These are phyloP conservation scores for Acanthis flammea DNA, from an alignment of 2,797 vertebrate species.

Conservation along the genomic window DNA sequence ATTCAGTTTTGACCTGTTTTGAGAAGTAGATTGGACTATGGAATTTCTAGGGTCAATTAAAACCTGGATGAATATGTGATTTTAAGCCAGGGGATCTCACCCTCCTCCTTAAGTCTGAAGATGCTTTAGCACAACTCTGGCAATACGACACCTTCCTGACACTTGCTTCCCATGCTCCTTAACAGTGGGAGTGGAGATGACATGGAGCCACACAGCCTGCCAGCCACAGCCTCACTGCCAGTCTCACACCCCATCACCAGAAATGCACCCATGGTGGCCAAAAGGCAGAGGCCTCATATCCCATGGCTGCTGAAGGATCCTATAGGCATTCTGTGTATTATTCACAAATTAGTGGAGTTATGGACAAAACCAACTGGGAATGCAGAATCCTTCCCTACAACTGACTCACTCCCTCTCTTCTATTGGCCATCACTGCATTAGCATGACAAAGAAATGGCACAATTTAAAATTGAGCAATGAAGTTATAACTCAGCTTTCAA, in stretches of 20 bases:
- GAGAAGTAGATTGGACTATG: not conserved
- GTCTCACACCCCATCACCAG: not conserved
- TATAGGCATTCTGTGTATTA: not conserved
- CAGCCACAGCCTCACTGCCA: not conserved
- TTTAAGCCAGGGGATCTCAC: not conserved
- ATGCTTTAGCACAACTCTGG: not conserved
- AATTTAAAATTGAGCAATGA: not conserved
- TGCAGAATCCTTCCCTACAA: not conserved
- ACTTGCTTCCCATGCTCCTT: not conserved
- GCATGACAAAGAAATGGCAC: not conserved
- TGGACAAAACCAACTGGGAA: fast-evolving
- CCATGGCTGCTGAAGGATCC: not conserved
- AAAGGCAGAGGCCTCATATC: not conserved
- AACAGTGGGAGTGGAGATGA: not conserved
- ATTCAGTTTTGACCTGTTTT: not conserved
- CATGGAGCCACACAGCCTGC: not conserved
- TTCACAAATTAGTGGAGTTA: not conserved
- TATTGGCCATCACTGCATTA: not conserved
- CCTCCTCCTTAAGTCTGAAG: not conserved
- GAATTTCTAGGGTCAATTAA: not conserved
- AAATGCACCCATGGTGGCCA: not conserved
- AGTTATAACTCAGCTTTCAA: not conserved
- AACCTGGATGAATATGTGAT: not conserved
- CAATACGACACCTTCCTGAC: not conserved
- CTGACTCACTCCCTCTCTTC: not conserved